Evolutionary conservation across 2,797 vertebrate species (phyloP), one percentile per base, ranked within the genome.

Genomic region (Syngnathus acus): DNA sequence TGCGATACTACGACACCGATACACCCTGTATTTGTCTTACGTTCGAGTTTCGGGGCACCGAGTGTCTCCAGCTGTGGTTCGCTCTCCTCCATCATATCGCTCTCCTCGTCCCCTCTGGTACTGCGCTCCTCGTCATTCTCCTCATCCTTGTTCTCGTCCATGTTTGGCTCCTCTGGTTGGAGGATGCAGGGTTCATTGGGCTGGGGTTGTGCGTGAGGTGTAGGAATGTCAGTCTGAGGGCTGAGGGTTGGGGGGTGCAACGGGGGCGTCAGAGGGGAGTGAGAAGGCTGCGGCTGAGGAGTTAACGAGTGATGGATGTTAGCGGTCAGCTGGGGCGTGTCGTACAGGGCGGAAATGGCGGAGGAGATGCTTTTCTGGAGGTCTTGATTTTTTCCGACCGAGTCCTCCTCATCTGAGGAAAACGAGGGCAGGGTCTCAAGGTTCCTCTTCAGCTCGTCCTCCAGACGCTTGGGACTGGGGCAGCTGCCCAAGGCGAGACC

Each of bases 331-430:
- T 86, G 87, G 74, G 68, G 90, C 74, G 93, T 93, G 74, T 97
- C 95, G 0, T 97, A 95, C 3, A 97, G 90, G 21, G 95, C 95
- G 0, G 95, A 96, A 71, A 97, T 97, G 69, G 95, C 95, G 0
- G 95, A 96, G 40, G 94, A 95, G 74, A 97, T 97, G 88, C 95
- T 96, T 82, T 96, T 95, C 84, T 97, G 95, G 26, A 97, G 92
- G 78, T 96, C 95, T 81, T 96, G 93, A 82, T 97, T 97, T 88
- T 96, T 96, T 73, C 94, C 93, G 0, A 96, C 95, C 0, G 94
- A 96, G 79, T 96, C 95, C 66, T 97, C 95, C 79, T 96, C 95
- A 0, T 96, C 95, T 0, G 95, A 96, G 1, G 95, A 96, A 82
- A 97, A 97, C 0, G 95, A 97, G 0, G 95, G 95, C 61, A 97